Percentiles rank a stretch among this genome's conserved stretches.
Conservation (phyloP, 1,140 invertebrate species). For the Drosophila rhopaloa region DNA sequence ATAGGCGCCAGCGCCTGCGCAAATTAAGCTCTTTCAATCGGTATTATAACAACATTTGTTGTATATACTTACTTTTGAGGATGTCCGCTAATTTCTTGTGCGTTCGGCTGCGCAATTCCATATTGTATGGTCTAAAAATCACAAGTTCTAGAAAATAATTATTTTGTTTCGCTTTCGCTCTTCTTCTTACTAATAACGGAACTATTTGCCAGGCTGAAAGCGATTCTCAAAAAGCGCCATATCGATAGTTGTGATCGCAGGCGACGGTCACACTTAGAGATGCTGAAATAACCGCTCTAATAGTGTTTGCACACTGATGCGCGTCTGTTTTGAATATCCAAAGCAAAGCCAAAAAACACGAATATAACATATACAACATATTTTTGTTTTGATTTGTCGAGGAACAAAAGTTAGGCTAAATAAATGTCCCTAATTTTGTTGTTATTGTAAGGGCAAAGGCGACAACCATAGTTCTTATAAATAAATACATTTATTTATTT, state of each 20-base stretch:
- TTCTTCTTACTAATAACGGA: conserved; percentile 25
- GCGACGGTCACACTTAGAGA: conserved; percentile 4
- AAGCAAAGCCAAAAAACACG: too few relatives aligned
- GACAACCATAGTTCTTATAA: too few relatives aligned
- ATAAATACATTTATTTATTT: too few relatives aligned
- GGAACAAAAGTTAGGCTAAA: too few relatives aligned
- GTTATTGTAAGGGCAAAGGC: too few relatives aligned
- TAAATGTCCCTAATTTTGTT: too few relatives aligned
- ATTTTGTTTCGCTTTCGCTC: neutral
- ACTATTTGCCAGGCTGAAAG: neutral
- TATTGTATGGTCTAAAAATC: neutral
- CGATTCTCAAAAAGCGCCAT: neutral
- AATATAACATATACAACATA: too few relatives aligned
- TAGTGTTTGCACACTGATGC: too few relatives aligned
- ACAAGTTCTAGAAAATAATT: neutral
- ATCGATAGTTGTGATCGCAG: conserved; percentile 16
- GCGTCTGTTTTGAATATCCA: too few relatives aligned
- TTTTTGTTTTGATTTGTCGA: too few relatives aligned
- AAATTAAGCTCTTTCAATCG: neutral
- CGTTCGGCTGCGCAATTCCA: conserved; percentile 36
- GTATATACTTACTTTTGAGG: conserved; percentile 13
- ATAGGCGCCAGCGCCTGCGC: conserved; percentile 51
- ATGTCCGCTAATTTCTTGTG: conserved; percentile 10
- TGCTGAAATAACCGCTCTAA: neutral
- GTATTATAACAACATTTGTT: too few relatives aligned